These are phyloP conservation scores for Aplochiton taeniatus DNA, from an alignment of 2,797 vertebrate species.

Conservation along the genomic window DNA sequence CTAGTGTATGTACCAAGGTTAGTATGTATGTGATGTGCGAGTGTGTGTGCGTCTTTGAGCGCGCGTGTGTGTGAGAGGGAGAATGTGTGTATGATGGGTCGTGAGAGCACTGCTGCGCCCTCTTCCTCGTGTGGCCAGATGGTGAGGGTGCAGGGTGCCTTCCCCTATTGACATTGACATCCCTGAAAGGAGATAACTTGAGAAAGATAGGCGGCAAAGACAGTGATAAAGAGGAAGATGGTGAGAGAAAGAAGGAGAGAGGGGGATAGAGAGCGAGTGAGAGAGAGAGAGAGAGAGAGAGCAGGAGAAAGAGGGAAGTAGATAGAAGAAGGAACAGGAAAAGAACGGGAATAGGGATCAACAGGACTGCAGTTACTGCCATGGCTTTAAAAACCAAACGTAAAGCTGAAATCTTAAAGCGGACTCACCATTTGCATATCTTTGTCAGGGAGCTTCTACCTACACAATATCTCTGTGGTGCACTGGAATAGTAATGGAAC, in stretches of 20 bases:
- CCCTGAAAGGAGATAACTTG: conserved; percentile 20
- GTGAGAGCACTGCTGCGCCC: background rate
- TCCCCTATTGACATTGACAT: conserved; percentile 49
- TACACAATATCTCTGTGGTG: too few species aligned
- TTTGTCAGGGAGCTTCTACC: too few species aligned
- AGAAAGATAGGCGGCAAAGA: background rate
- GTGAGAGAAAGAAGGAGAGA: background rate
- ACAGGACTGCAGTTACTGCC: too few species aligned
- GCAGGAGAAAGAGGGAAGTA: background rate
- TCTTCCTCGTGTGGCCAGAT: conserved; percentile 61
- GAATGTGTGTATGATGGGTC: too few species aligned
- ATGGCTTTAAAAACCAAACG: too few species aligned
- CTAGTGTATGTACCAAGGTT: background rate
- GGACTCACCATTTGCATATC: too few species aligned
- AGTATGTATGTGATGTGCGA: background rate
- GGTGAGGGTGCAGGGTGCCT: conserved; percentile 47
- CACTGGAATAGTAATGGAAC: background rate
- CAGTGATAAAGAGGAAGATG: conserved; percentile 1
- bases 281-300: background rate
- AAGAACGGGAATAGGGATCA: background rate
- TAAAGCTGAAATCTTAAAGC: too few species aligned
- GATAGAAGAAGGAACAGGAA: background rate
- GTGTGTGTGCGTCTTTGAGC: conserved; percentile 47
- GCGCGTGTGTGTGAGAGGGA: too few species aligned
- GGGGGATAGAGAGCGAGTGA: too few species aligned